Conservation (phyloP, 2,797 vertebrate species). For the Acrossocheilus fasciatus region DNA sequence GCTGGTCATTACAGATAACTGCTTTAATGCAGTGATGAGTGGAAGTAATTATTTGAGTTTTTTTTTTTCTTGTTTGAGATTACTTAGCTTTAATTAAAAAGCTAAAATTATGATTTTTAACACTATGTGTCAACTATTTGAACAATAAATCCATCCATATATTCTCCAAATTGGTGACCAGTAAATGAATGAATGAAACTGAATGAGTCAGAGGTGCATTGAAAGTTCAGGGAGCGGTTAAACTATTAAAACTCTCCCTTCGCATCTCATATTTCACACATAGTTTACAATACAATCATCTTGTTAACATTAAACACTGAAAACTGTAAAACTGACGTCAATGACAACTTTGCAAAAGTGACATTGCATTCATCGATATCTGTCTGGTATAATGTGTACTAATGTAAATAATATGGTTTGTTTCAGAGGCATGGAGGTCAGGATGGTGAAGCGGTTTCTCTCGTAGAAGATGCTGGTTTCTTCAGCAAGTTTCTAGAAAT, state of each 20-base stretch:
- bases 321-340: neutral
- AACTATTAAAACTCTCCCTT: constrained; percentile 13
- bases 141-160: neutral
- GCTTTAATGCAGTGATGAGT: neutral
- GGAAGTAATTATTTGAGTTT: neutral
- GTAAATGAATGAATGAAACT: neutral
- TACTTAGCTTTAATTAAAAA: neutral
- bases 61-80: neutral
- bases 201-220: neutral
- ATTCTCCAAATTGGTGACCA: neutral
- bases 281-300: neutral
- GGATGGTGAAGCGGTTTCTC: neutral
- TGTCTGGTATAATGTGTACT: neutral
- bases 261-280: neutral
- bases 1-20: neutral
- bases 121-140: neutral
- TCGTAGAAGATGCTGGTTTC: constrained; percentile 6
- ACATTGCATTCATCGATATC: neutral
- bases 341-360: neutral
- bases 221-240: constrained; percentile 3
- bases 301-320: neutral
- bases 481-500: constrained; percentile 9
- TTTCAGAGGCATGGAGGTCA: constrained; percentile 16
- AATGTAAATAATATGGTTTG: neutral
- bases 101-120: neutral